phyloP scores from a whole-genome alignment of 2,888 invertebrate genomes.

The Notodonta ziczac region DNA sequence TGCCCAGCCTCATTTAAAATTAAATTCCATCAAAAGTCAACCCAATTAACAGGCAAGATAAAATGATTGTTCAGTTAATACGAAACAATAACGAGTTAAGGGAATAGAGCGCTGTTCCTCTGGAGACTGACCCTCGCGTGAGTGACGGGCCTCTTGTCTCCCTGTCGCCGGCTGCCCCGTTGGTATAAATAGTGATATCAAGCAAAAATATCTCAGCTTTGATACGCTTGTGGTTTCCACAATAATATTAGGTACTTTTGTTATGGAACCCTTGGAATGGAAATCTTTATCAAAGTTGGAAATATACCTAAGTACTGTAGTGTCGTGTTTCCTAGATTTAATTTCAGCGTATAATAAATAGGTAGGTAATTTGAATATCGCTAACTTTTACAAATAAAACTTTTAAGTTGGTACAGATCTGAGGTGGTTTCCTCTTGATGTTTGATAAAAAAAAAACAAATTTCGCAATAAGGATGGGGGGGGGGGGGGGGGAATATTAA shows the following conservation, averaged over 20 bases:
- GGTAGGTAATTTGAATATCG: no score
- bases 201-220: conserved; percentile 5
- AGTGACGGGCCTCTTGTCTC: conserved; percentile 50
- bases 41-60: conserved; percentile 51
- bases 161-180: conserved; percentile 33
- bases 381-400: no score
- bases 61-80: conserved; percentile 61
- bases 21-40: conserved; percentile 18
- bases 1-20: not conserved
- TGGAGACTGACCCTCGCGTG: conserved; percentile 58
- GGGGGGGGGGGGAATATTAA: no score
- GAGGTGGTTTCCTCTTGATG: no score
- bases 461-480: no score
- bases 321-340: no score
- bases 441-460: no score
- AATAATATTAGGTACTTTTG: not conserved
- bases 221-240: conserved; percentile 1
- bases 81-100: conserved; percentile 71
- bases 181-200: conserved; percentile 5
- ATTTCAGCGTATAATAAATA: no score
- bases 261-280: not conserved
- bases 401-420: no score
- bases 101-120: conserved; percentile 57
- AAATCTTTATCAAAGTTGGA: no score
- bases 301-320: no score